Percentiles rank a stretch among this genome's conserved stretches.
These are phyloP conservation scores for Nansenia antarctica DNA, from an alignment of 2,113 vertebrate genomes.

Conservation along the genomic window DNA sequence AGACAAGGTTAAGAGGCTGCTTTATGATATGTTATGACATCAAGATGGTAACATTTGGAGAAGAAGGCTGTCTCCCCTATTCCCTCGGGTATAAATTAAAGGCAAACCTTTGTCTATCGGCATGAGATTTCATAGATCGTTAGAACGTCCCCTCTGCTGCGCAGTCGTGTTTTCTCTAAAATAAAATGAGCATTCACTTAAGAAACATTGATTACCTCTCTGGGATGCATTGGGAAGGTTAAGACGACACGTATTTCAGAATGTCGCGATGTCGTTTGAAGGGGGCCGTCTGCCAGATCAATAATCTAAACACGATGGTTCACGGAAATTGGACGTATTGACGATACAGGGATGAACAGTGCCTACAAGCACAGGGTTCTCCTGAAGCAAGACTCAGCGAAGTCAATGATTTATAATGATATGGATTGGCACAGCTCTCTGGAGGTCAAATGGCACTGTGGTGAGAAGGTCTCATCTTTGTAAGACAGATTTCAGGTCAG, in stretches of 20 bases:
- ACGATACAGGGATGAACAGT: not conserved
- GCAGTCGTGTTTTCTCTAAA: conserved; percentile 19
- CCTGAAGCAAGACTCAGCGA: conserved; percentile 2
- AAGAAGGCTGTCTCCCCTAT: conserved; percentile 44
- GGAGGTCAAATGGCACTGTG: not conserved
- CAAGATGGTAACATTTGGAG: conserved; percentile 43
- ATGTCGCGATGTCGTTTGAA: not conserved
- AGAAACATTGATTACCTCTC: not conserved
- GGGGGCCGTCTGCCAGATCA: not conserved
- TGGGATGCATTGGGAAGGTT: not conserved
- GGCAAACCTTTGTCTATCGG: conserved; percentile 44
- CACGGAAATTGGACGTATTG: not conserved
- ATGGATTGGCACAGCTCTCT: not conserved
- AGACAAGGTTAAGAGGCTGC: conserved; percentile 65
- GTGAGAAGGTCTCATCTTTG: not conserved
- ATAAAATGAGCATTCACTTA: conserved; percentile 14
- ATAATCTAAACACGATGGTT: conserved; percentile 14
- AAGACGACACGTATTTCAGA: not conserved
- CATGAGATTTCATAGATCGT: conserved; percentile 42
- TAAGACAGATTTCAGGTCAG: not conserved
- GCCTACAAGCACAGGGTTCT: not conserved
- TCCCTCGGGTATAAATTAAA: conserved; percentile 59
- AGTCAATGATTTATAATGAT: not conserved
- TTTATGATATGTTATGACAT: conserved; percentile 69
- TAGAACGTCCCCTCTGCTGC: conserved; percentile 33